A percentile compares a stretch with the other conserved stretches of the same genome.
phyloP scores from a whole-genome alignment of 2,888 invertebrate genomes.

The Ophonus ardosiacus region DNA sequence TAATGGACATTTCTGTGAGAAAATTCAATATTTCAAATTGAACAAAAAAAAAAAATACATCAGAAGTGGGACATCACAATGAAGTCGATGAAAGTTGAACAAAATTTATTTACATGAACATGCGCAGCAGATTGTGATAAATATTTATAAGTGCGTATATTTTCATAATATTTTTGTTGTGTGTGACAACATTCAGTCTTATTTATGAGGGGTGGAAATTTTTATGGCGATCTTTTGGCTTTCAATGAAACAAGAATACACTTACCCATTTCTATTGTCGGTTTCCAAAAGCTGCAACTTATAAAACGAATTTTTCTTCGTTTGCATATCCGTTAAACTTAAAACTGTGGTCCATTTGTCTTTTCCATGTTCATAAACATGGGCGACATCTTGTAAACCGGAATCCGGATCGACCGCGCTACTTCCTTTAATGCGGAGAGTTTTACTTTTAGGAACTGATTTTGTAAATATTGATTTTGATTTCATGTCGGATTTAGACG shows the following conservation, averaged over 20 bases:
- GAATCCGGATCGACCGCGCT: constrained; percentile 96
- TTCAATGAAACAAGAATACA: neutral
- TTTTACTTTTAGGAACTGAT: constrained; percentile 80
- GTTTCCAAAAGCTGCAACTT: constrained; percentile 93
- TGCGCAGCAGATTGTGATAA: too few relatives aligned
- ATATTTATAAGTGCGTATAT: too few relatives aligned
- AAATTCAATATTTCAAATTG: too few relatives aligned
- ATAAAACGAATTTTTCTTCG: constrained; percentile 95
- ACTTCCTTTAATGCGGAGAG: constrained; percentile 86
- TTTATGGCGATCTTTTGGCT: too few relatives aligned
- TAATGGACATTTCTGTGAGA: too few relatives aligned
- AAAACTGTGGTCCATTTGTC: constrained; percentile 88
- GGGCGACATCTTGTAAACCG: constrained; percentile 85
- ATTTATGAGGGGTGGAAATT: too few relatives aligned
- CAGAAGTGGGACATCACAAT: too few relatives aligned
- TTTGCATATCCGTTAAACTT: constrained; percentile 90
- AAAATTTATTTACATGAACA: too few relatives aligned
- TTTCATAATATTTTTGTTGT: too few relatives aligned
- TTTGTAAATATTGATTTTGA: constrained; percentile 73
- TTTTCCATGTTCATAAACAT: constrained; percentile 82
- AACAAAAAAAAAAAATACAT: too few relatives aligned
- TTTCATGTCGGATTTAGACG: constrained; percentile 69
- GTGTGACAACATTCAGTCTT: too few relatives aligned
- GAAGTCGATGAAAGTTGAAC: too few relatives aligned
- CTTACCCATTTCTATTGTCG: constrained; percentile 78